Base-by-base conservation (phyloP, 2,113 vertebrate genomes). In the Indicator maculatus region DNA sequence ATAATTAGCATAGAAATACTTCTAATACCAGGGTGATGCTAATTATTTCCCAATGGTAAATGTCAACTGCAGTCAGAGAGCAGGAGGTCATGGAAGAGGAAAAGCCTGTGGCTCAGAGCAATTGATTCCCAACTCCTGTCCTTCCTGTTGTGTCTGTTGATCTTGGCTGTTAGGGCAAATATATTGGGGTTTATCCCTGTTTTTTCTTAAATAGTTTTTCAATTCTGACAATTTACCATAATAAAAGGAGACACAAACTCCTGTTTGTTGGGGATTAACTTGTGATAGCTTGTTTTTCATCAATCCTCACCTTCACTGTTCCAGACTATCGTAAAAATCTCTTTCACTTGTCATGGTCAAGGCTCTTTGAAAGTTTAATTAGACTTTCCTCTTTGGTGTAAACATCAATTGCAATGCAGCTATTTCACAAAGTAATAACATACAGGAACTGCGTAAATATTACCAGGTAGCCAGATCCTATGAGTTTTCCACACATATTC, bases 21-120 rank as follows among this genome's bases (percentile, higher is more conserved):
- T 70, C 41, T 83, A 73, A 83, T 52, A 67, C 6, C 38, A 86
- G 45, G 66, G 27, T 39, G 70, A 59, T 67, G 26, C 44, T 93
- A 93, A 94, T 90, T 96, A 65, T n/a, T 67, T 93, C 73, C 83
- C 69, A 70, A 41, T 74, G 60, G 83, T 50, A 73, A 83, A 74
- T 56, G 92, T 73, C 85, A 91, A 26, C 50, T 63, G 9, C 9
- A 55, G 50, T 44, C 33, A 36, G 78, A 55, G 4, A 73, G 64
- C 50, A 33, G 44, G 33, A 89, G 67, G 56, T 36, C 39, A 52
- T 0, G 39, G 63, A 23, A 82, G 33, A 70, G 31, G 39, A 76
- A 52, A 33, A 76, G 3, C 45, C 36, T 27, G 36, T 20, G 58
- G 71, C 31, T 52, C 26, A 27, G 6, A 44, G 31, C 2, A 14